Base-by-base conservation (phyloP, 1,140 invertebrate genomes). In the Drosophila murphyi region DNA sequence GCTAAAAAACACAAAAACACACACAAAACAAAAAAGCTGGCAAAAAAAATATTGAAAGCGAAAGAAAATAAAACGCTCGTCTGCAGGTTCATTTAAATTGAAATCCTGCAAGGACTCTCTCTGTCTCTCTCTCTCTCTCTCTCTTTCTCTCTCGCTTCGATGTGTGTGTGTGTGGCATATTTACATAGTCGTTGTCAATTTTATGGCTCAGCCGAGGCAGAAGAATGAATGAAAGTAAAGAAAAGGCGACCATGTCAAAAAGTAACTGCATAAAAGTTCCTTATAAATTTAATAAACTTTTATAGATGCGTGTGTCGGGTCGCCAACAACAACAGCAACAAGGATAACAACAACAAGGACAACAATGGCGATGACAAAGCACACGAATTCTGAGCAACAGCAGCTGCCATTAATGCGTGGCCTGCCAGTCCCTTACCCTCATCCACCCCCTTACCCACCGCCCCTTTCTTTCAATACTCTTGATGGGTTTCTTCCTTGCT, bases 231-330 rank as follows among this genome's bases (percentile, higher is more conserved):
- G 45, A 68, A 68, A 76, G 59, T 34, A 62, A 70, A 20, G 63
- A 78, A 72, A 71, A 88, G 73, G 70, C 69, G 65, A 76, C 72
- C 82, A 89, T 88, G 86, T 89, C 85, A 89, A 85, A 89, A 89
- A 89, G 85, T 89, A 89, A 89, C 85, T 89, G 85, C 85, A 89
- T 89, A 81, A 89, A 89, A 89, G 85, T 81, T 89, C 71, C 85
- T 89, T 89, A 86, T 85, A 89, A 89, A 89, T 89, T 89, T 89
- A 89, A 89, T 89, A 89, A 89, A 89, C 85, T 89, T 89, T 89
- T 89, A 89, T 88, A 74, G 80, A 83, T 80, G 77, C 71, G 76
- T 69, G 55, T 73, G 56, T 68, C 37, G 52, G 51, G 48, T 52
- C 62, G 37, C 12, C 37, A 12, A 31, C 41, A 47, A 31, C 50